Evolutionary conservation across 2,113 vertebrate species (phyloP), one percentile per base, ranked within the genome.

Genomic region (Pseudonaja textilis): DNA sequence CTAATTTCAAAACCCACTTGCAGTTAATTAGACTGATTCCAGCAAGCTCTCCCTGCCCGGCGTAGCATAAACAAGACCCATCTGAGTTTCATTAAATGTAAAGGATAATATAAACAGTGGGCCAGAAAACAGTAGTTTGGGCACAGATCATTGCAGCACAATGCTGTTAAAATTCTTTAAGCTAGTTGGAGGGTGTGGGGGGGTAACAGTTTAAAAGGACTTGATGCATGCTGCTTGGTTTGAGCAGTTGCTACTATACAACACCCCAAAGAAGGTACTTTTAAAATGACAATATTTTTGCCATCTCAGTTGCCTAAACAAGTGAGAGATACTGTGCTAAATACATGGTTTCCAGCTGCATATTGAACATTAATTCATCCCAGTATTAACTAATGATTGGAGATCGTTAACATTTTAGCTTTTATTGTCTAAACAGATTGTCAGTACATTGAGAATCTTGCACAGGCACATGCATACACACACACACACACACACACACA

Each of bases 61-160:
- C 95, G 94, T 97, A 97, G 96, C 97, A 97, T 98, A 98, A 98
- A 98, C 98, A 98, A 90, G 23, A n/a, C 91, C 96, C 98, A 99
- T 98, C 98, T 99, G 98, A 98, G 97, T 98, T 97, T 98, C 98
- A 98, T 99, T 98, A 98, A 97, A 98, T 97, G 98, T 97, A 98
- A 98, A 97, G 97, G 97, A 98, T 98, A 97, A 98, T 98, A 98
- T 98, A 98, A 99, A 98, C 98, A 98, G 96, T 94, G 96, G 95
- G 95, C 97, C 96, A 96, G 97, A 97, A 97, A 98, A 98, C 98
- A 98, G 98, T 98, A 98, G 97, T 98, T 98, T 97, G 96, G 97
- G 94, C 96, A 98, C 93, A 98, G 98, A 97, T 98, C 97, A 97
- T 99, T 98, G 97, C 98, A 97, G 96, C 96, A 96, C 97, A 97